These are phyloP conservation scores for Protobothrops flavoviridis DNA, from an alignment of 2,113 vertebrate species.

Conservation along the genomic window DNA sequence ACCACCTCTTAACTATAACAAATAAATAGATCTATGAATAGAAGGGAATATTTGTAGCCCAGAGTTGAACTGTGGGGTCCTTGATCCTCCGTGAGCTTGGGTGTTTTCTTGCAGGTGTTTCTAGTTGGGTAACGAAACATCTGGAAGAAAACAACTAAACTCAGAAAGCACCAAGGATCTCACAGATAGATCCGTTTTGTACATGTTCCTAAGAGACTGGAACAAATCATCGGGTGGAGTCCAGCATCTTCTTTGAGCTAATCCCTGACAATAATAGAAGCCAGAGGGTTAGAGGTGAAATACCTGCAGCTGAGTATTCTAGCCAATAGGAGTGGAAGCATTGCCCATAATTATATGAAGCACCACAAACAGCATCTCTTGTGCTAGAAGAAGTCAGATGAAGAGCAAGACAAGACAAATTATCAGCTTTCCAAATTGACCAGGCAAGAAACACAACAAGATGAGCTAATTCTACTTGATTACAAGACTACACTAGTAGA, in stretches of 20 bases:
- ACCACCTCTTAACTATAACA: not conserved
- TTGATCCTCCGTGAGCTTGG: no score
- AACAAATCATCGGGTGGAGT: not conserved
- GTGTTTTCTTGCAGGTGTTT: not conserved
- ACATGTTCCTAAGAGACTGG: not conserved
- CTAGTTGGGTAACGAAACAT: not conserved
- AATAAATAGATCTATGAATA: not conserved
- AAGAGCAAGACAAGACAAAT: not conserved
- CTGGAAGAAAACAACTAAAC: not conserved
- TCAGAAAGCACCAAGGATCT: no score
- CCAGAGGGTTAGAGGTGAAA: not conserved
- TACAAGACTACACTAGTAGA: no score
- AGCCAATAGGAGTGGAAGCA: not conserved
- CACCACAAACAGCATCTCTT: not conserved
- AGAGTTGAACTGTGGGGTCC: no score
- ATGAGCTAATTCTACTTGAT: no score
- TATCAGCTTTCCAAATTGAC: no score
- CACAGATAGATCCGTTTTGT: not conserved
- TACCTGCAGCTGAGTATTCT: not conserved
- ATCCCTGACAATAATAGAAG: not conserved
- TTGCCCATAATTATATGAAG: not conserved
- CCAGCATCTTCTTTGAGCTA: not conserved
- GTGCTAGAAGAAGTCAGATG: not conserved
- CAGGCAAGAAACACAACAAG: no score
- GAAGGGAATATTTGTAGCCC: not conserved